Conservation (phyloP, 2,888 invertebrate species). For the Andrena haemorrhoa region DNA sequence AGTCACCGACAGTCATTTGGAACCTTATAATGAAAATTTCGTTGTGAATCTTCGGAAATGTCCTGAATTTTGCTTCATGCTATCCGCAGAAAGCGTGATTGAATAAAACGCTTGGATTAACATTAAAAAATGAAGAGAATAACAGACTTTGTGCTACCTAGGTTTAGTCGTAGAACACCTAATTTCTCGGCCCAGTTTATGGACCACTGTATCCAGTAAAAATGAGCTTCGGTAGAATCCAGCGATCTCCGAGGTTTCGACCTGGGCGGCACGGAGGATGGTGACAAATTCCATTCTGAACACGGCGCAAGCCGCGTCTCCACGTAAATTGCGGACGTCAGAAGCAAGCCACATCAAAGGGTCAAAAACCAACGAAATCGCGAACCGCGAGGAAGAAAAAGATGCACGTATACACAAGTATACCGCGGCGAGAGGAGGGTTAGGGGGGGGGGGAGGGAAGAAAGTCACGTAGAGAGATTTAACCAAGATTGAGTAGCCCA, state of each 20-base stretch:
- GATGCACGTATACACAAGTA: constrained; percentile 6
- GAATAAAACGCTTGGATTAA: constrained; percentile 11
- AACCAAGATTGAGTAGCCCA: constrained; percentile 77
- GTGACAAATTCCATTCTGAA: constrained; percentile 55
- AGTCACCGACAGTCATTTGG: constrained; percentile 10
- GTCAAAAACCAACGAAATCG: constrained; percentile 38
- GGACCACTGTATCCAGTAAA: not conserved
- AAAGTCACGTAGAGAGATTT: constrained; percentile 55
- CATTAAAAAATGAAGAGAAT: not conserved
- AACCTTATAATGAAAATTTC: constrained; percentile 21
- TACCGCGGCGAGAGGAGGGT: not conserved
- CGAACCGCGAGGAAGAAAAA: constrained; percentile 29
- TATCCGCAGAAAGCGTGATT: not conserved
- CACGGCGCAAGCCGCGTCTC: constrained; percentile 19
- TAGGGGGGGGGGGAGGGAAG: not conserved
- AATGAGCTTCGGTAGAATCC: constrained; percentile 4
- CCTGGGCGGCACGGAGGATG: not conserved
- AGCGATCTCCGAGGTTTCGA: constrained; percentile 24
- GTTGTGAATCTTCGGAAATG: not conserved
- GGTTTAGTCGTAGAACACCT: not conserved
- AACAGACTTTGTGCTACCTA: too few relatives aligned
- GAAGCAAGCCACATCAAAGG: constrained; percentile 40
- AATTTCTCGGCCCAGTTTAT: not conserved
- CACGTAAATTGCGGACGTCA: constrained; percentile 43
- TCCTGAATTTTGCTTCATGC: not conserved